These are phyloP conservation scores for Pachycephala philippinensis DNA, from an alignment of 2,113 vertebrate species.

Conservation along the genomic window DNA sequence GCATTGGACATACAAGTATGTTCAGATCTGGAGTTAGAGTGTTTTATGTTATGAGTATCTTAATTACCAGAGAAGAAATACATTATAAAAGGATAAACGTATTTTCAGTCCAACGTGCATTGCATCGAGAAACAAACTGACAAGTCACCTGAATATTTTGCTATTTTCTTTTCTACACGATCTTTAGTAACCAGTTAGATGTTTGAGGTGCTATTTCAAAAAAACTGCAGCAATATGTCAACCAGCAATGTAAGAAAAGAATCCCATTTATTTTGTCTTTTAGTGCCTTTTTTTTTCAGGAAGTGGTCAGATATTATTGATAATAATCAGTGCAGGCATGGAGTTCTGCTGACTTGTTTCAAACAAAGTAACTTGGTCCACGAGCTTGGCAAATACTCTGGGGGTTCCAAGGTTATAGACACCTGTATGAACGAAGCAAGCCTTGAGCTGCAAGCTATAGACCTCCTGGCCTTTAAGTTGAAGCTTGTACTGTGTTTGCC, in stretches of 20 bases:
- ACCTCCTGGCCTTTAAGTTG: slow-evolving; percentile 85
- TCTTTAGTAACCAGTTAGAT: slow-evolving; percentile 65
- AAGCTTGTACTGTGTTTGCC: slow-evolving; percentile 91
- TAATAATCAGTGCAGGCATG: slow-evolving; percentile 93
- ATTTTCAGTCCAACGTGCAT: slow-evolving; percentile 72
- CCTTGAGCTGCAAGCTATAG: slow-evolving; percentile 80
- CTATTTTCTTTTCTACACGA: slow-evolving; percentile 62
- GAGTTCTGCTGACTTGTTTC: slow-evolving; percentile 92
- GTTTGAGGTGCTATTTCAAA: slow-evolving; percentile 55
- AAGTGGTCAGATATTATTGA: slow-evolving; percentile 80
- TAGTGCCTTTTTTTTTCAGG: not conserved
- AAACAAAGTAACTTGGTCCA: slow-evolving; percentile 79
- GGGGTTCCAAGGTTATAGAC: slow-evolving; percentile 96
- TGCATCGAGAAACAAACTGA: slow-evolving; percentile 68
- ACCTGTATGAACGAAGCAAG: slow-evolving; percentile 91
- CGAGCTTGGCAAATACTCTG: slow-evolving; percentile 87
- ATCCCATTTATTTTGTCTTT: slow-evolving; percentile 45
- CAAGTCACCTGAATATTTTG: slow-evolving; percentile 55
- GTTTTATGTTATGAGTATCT: slow-evolving; percentile 58
- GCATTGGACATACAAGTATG: slow-evolving; percentile 58
- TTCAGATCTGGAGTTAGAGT: slow-evolving; percentile 57
- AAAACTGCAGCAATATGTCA: slow-evolving; percentile 66
- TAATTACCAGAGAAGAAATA: slow-evolving; percentile 71
- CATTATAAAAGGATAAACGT: slow-evolving; percentile 59
- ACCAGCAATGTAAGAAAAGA: slow-evolving; percentile 49